Evolutionary conservation across 2,797 vertebrate genomes (phyloP).

Genomic region (Anguilla megastoma): DNA sequence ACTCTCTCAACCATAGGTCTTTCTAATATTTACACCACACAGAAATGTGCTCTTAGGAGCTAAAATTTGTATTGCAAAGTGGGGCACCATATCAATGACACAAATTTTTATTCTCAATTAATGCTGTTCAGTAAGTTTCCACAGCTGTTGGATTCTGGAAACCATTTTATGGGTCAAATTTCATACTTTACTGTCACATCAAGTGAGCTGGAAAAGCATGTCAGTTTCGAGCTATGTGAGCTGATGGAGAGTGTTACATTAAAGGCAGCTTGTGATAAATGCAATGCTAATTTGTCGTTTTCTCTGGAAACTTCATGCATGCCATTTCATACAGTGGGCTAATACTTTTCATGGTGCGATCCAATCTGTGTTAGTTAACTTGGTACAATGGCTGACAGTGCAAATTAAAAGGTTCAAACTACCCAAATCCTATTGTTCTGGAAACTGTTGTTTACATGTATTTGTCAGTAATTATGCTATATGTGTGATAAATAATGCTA

Average conservation of each 20-base stretch:
- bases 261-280: conserved; percentile 37
- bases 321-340: neutral
- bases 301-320: conserved; percentile 24
- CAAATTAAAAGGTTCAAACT: neutral
- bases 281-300: conserved; percentile 33
- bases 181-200: neutral
- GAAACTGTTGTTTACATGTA: neutral
- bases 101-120: neutral
- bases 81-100: neutral
- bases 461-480: neutral
- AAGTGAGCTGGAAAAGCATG: neutral
- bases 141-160: neutral
- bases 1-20: neutral
- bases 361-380: neutral
- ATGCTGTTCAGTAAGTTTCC: neutral
- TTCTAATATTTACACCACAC: conserved; percentile 10
- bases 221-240: neutral
- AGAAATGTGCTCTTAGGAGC: neutral
- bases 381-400: neutral
- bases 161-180: neutral
- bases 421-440: neutral
- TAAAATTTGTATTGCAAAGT: neutral
- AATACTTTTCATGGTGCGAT: neutral
- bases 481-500: no score
- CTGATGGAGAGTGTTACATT: neutral